Evolutionary conservation across 2,113 vertebrate genomes (phyloP).

Genomic region (Ploceus nigricollis): DNA sequence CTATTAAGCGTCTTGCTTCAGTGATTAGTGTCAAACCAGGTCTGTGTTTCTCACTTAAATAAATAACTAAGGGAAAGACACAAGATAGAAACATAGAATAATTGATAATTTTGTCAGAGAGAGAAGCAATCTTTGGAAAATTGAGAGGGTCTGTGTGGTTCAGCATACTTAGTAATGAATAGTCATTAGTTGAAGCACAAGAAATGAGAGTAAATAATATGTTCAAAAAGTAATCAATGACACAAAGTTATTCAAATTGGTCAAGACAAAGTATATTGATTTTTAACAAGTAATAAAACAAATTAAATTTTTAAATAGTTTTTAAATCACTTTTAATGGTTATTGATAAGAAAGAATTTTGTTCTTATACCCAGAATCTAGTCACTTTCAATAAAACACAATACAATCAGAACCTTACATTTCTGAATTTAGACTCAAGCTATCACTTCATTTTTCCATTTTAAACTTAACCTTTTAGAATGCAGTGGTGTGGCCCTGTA

Average conservation of each 20-base stretch:
- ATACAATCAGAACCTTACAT: neutral
- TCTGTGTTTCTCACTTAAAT: neutral
- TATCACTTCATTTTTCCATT: neutral
- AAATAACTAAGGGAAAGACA: neutral
- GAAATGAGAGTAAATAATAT: neutral
- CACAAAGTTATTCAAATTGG: neutral
- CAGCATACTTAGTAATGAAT: neutral
- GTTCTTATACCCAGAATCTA: neutral
- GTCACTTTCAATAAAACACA: neutral
- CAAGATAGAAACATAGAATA: neutral
- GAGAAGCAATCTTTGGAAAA: neutral
- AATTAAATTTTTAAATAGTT: neutral
- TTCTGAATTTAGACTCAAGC: neutral
- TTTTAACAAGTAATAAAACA: neutral
- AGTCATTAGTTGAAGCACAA: neutral
- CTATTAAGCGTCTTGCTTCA: neutral
- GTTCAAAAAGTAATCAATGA: neutral
- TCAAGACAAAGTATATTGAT: neutral
- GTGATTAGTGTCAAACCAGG: neutral
- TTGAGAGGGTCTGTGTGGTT: neutral
- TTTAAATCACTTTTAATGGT: neutral
- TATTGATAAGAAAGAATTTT: neutral
- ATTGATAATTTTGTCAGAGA: neutral
- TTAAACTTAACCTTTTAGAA: neutral
- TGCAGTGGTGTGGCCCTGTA: neutral